Percentiles rank a stretch among this genome's conserved stretches.
phyloP scores from a whole-genome alignment of 2,113 vertebrate genomes.

The Oophaga pumilio region DNA sequence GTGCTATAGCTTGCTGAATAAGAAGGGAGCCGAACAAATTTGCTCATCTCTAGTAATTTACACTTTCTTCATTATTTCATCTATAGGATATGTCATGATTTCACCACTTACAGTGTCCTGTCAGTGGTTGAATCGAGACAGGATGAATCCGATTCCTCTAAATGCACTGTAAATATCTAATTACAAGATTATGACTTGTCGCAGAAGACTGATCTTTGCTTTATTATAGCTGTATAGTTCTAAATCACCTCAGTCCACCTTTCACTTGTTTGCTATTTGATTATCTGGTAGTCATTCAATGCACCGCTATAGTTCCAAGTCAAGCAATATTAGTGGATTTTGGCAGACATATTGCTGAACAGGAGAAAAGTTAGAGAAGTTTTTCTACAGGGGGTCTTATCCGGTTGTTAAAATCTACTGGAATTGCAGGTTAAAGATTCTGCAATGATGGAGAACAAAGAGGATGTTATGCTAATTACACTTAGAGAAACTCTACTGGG shows the following conservation, averaged over 20 bases:
- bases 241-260: neutral
- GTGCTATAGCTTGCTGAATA: too few relatives aligned
- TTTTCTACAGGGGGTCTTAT: neutral
- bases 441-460: constrained; percentile 7
- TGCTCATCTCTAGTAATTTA: too few relatives aligned
- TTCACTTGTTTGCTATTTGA: neutral
- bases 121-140: too few relatives aligned
- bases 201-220: neutral
- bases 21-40: too few relatives aligned
- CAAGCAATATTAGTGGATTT: neutral
- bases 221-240: neutral
- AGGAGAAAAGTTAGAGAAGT: constrained; percentile 11
- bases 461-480: constrained; percentile 4
- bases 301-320: neutral
- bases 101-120: too few relatives aligned
- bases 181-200: neutral
- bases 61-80: too few relatives aligned
- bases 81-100: too few relatives aligned
- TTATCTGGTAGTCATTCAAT: neutral
- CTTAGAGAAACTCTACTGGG: constrained; percentile 7
- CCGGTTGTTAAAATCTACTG: constrained; percentile 5
- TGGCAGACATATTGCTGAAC: constrained; percentile 5
- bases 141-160: too few relatives aligned
- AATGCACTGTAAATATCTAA: too few relatives aligned
- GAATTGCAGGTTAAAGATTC: constrained; percentile 28